Percentiles rank a stretch among this genome's conserved stretches.
phyloP scores from a whole-genome alignment of 2,113 vertebrate species.

The Ammospiza caudacuta region DNA sequence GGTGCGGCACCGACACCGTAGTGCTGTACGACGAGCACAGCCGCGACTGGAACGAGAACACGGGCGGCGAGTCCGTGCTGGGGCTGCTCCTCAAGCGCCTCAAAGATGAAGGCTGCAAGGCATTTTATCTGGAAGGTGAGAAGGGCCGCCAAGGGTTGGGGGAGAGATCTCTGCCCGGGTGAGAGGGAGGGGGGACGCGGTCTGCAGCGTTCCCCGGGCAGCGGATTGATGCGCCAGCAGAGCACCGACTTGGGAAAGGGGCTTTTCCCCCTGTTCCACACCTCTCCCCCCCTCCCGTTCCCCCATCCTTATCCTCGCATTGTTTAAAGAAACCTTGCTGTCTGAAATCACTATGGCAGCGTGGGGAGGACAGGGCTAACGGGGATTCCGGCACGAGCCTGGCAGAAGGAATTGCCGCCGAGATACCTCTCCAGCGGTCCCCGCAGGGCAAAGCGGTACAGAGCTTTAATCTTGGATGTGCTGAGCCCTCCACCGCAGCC shows the following conservation, averaged over 20 bases:
- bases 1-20: constrained; percentile 92
- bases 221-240: not conserved
- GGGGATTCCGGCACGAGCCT: not conserved
- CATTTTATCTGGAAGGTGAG: constrained; percentile 93
- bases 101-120: constrained; percentile 93
- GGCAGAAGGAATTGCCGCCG: not conserved
- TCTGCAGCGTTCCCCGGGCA: not conserved
- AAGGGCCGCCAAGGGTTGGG: not conserved
- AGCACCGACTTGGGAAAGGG: not conserved
- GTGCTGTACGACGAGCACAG: constrained; percentile 94
- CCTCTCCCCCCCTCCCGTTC: rapidly evolving
- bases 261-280: not conserved
- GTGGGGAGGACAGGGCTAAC: not conserved
- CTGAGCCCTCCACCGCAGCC: not conserved
- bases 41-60: constrained; percentile 92
- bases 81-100: constrained; percentile 92
- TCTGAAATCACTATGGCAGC: not conserved
- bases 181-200: not conserved
- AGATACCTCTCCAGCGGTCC: not conserved
- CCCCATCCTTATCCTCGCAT: not conserved
- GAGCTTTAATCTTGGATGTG: not conserved
- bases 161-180: not conserved
- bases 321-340: not conserved
- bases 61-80: constrained; percentile 88
- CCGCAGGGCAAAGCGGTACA: not conserved